These are phyloP conservation scores for Eretmocerus hayati DNA, from an alignment of 2,888 invertebrate species.

Conservation along the genomic window DNA sequence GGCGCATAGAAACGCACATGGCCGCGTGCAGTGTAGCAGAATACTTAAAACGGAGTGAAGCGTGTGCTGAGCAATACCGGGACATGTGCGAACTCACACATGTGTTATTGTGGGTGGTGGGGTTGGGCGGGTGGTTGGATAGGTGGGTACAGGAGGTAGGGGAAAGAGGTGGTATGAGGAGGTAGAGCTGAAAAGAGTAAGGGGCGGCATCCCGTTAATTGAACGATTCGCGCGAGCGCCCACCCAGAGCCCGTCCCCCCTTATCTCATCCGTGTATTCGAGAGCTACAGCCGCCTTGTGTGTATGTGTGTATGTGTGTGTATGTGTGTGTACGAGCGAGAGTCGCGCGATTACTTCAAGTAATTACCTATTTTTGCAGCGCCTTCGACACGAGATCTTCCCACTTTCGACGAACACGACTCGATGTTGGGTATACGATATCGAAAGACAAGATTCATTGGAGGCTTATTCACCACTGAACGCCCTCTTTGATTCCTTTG, in stretches of 20 bases:
- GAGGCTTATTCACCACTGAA: no score
- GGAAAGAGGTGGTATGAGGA: constrained; percentile 2
- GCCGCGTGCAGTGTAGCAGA: no score
- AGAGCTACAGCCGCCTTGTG: constrained; percentile 29
- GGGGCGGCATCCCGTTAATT: constrained; percentile 36
- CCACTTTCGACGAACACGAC: constrained; percentile 15
- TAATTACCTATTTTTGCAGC: constrained; percentile 47
- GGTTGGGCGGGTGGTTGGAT: constrained; percentile 26
- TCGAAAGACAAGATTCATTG: no score
- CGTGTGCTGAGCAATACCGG: no score
- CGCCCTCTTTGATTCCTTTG: constrained; percentile 16
- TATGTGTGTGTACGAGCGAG: constrained; percentile 10
- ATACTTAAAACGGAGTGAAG: no score
- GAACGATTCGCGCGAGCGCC: constrained; percentile 37
- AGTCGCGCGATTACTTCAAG: constrained; percentile 42
- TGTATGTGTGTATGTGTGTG: not conserved
- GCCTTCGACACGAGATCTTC: constrained; percentile 42
- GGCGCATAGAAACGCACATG: no score
- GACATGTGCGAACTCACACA: no score
- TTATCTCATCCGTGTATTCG: not conserved
- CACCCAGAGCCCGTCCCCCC: constrained; percentile 13
- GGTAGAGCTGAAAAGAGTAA: no score
- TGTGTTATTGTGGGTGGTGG: no score
- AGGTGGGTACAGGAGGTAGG: constrained; percentile 2
- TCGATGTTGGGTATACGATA: no score